These are phyloP conservation scores for Brassicogethes aeneus DNA, from an alignment of 2,888 invertebrate species.

Conservation along the genomic window DNA sequence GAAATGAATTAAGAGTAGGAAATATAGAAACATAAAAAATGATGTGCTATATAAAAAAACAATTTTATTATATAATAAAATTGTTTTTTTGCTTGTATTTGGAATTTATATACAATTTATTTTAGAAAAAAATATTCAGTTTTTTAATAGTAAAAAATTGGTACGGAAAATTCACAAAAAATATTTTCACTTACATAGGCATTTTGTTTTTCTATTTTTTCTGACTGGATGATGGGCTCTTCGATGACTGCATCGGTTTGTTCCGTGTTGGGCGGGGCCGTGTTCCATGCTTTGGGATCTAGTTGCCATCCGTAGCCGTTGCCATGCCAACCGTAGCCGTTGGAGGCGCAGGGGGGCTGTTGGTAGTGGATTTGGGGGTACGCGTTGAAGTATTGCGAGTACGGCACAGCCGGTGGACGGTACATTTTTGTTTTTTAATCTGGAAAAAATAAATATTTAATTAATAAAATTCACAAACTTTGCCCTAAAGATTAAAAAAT, in stretches of 20 bases:
- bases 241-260: slow-evolving; percentile 25
- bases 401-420: slow-evolving; percentile 15
- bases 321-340: slow-evolving; percentile 41
- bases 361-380: slow-evolving; percentile 35
- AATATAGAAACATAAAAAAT: too few species aligned
- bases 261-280: slow-evolving; percentile 25
- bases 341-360: slow-evolving; percentile 35
- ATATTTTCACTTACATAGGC: slow-evolving; percentile 28
- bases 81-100: too few species aligned
- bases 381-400: slow-evolving; percentile 36
- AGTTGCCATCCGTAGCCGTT: slow-evolving; percentile 41
- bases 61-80: too few species aligned
- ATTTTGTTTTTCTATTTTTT: slow-evolving; percentile 34
- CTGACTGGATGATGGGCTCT: slow-evolving; percentile 32
- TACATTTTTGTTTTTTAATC: slow-evolving; percentile 13
- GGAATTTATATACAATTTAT: not conserved
- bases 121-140: too few species aligned
- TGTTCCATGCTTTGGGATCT: slow-evolving; percentile 35
- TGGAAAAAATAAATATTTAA: not conserved
- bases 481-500: too few species aligned
- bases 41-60: too few species aligned
- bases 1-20: too few species aligned
- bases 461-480: too few species aligned
- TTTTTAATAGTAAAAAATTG: too few species aligned
- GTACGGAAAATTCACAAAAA: not conserved